Conservation (phyloP, 2,113 vertebrate species). For the Acanthochromis polyacanthus region DNA sequence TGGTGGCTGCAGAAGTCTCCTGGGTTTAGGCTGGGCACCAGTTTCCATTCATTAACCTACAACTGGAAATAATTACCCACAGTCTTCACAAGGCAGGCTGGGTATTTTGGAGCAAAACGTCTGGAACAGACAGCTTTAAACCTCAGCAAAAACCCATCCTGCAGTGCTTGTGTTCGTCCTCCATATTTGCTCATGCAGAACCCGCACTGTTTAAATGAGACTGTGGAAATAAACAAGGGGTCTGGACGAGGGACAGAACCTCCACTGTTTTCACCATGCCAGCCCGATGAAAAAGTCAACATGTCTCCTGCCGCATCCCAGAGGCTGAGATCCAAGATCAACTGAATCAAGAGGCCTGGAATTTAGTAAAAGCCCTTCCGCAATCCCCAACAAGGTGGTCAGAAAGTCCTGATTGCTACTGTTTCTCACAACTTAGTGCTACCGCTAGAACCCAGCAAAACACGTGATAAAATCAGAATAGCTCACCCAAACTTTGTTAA, state of each 20-base stretch:
- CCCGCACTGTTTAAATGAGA: slow-evolving; percentile 63
- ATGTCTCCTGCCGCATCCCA: slow-evolving; percentile 49
- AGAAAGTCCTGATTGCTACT: slow-evolving; percentile 17
- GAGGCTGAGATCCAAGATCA: slow-evolving; percentile 61
- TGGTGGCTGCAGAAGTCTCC: slow-evolving; percentile 35
- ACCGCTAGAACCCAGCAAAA: not conserved
- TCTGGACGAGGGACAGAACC: slow-evolving; percentile 54
- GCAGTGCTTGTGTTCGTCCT: slow-evolving; percentile 38
- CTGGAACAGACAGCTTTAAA: slow-evolving; percentile 51
- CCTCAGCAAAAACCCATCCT: slow-evolving; percentile 45
- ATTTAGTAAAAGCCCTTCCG: slow-evolving; percentile 34
- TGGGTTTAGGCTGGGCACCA: slow-evolving; percentile 52
- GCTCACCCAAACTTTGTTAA: not conserved
- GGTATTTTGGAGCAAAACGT: slow-evolving; percentile 33
- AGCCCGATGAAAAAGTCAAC: slow-evolving; percentile 61
- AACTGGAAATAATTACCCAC: slow-evolving; percentile 77
- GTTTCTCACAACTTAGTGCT: slow-evolving; percentile 7
- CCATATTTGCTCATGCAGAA: slow-evolving; percentile 65
- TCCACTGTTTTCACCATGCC: slow-evolving; percentile 59
- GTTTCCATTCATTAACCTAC: slow-evolving; percentile 79
- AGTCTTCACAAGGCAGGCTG: slow-evolving; percentile 21
- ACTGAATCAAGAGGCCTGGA: slow-evolving; percentile 52
- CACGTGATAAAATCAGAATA: not conserved
- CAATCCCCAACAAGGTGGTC: slow-evolving; percentile 35
- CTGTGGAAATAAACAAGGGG: slow-evolving; percentile 72